Conservation (phyloP, 2,113 vertebrate genomes). For the Circaetus gallicus region DNA sequence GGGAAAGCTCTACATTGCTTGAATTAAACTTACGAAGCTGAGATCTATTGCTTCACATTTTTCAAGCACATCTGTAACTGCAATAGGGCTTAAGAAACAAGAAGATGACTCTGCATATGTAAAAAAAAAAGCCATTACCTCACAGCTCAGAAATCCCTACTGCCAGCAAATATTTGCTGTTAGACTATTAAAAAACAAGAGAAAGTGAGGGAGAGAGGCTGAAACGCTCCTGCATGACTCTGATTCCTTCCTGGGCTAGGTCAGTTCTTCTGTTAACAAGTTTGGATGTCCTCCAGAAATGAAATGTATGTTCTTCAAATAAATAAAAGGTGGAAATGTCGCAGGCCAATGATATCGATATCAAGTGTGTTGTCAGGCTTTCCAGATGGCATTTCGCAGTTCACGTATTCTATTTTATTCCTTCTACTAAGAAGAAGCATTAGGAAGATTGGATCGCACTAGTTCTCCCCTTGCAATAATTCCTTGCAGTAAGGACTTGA, state of each 20-base stretch:
- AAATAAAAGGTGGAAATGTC: background rate
- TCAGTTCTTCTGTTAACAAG: background rate
- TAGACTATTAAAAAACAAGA: background rate
- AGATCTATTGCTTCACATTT: background rate
- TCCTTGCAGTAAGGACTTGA: background rate
- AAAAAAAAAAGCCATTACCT: conserved; percentile 29
- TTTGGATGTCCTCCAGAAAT: background rate
- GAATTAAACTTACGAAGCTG: background rate
- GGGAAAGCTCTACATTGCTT: background rate
- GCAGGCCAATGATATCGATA: background rate
- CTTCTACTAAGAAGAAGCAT: background rate
- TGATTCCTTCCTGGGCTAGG: background rate
- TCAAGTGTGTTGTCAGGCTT: background rate
- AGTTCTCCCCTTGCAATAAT: background rate
- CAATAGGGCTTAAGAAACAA: conserved; percentile 20
- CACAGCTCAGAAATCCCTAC: conserved; percentile 26
- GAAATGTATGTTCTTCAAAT: background rate
- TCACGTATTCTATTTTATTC: background rate
- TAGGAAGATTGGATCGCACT: background rate
- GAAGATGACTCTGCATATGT: conserved; percentile 59
- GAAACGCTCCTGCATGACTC: background rate
- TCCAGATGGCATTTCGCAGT: background rate
- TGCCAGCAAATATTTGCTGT: conserved; percentile 43
- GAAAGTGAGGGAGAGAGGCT: background rate
- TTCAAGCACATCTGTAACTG: background rate